Percentiles rank a stretch among this genome's conserved stretches.
Evolutionary conservation across 2,888 invertebrate genomes (phyloP).

Genomic region (Rhamphomyia laevipes): DNA sequence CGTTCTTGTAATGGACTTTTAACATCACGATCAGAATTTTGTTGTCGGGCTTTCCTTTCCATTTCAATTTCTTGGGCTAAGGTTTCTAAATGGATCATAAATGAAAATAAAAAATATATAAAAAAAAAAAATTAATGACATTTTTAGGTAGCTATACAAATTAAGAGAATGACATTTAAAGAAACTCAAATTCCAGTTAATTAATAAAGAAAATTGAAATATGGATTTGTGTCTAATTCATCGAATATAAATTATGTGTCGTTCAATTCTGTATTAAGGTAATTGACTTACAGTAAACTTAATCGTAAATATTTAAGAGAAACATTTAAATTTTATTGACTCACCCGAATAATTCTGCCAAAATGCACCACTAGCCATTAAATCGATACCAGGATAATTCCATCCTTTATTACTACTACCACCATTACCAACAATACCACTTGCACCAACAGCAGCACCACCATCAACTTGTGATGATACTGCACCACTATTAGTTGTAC

Average conservation of each 20-base stretch:
- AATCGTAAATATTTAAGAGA: no score
- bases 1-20: constrained; percentile 77
- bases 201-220: no score
- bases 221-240: no score
- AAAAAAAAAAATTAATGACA: not conserved
- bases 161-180: not conserved
- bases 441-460: constrained; percentile 15
- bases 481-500: not conserved
- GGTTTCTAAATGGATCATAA: constrained; percentile 51
- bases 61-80: constrained; percentile 77
- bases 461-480: not conserved
- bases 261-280: no score
- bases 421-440: constrained; percentile 28
- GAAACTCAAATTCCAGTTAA: no score
- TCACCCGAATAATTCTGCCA: constrained; percentile 89
- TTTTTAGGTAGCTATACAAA: not conserved
- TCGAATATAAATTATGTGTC: no score
- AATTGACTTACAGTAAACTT: no score
- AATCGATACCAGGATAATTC: constrained; percentile 62
- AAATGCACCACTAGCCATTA: constrained; percentile 77
- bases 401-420: constrained; percentile 42
- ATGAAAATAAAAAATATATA: constrained; percentile 30
- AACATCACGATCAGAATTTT: constrained; percentile 67
- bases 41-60: constrained; percentile 75
- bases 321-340: constrained; percentile 22